Base-by-base conservation (phyloP, 1,140 invertebrate species). In the Drosophila pectinifera region DNA sequence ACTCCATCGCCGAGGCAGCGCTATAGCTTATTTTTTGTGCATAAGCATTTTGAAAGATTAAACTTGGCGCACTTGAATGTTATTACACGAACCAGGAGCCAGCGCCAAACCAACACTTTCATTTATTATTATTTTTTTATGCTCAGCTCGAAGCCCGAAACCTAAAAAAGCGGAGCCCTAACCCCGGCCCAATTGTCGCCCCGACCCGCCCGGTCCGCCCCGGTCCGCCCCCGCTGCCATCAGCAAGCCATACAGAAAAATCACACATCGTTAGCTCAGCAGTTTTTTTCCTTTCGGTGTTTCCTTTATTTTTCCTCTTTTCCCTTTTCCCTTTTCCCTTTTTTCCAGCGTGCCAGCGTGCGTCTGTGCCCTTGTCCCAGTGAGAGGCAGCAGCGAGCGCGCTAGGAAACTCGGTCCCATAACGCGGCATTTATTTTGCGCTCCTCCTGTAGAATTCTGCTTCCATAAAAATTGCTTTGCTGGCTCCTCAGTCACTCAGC, bases 21-120 rank as follows among this genome's bases (percentile, higher is more conserved):
- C 54, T 70, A 64, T 76, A 70, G 53, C 65, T 61, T 88, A 63
- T 78, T 82, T 76, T 65, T 83, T 88, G 81, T 80, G 84, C 83
- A 88, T 86, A 86, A 86, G 83, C 83, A 86, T 86, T 86, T 86
- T 88, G 84, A 88, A 86, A 88, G 83, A 88, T 88, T 88, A 88
- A 88, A 88, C 83, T 88, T 83, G 80, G 83, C 83, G 84, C 78
- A 83, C 83, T 88, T 88, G 83, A 88, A 88, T 88, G 83, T 88
- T 88, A 89, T 88, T 88, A 88, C 85, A 88, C 83, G 80, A 89
- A 70, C 46, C 73, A 54, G 39, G 39, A 68, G 58, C 67, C 48
- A 80, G 69, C 77, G 77, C 84, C 83, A 83, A 88, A 69, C 84
- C 83, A 88, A 88, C 83, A 88, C 83, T 88, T 88, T 88, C 83